Conservation (phyloP, 2,888 invertebrate genomes). For the Griposia aprilina region DNA sequence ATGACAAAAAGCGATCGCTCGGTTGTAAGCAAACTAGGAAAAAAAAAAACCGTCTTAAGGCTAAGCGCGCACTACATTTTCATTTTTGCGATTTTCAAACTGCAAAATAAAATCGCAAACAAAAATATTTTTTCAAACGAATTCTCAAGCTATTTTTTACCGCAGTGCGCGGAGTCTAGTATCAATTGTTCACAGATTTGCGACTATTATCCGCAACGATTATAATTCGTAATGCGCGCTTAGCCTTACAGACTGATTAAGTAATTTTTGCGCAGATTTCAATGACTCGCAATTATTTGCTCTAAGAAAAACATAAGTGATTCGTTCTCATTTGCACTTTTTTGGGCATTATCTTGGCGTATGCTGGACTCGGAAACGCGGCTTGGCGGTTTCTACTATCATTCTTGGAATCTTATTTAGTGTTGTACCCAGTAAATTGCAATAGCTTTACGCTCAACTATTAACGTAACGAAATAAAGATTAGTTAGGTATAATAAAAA, state of each 20-base stretch:
- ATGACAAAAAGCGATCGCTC: constrained; percentile 69
- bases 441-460: constrained; percentile 1
- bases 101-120: no score
- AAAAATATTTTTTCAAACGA: no score
- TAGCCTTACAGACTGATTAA: constrained; percentile 57
- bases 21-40: constrained; percentile 62
- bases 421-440: background rate
- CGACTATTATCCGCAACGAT: no score
- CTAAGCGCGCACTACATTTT: no score
- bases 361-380: background rate
- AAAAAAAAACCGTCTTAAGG: constrained; percentile 60
- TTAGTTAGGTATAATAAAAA: constrained; percentile 6
- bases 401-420: background rate
- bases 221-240: no score
- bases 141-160: no score
- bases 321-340: constrained; percentile 29
- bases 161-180: no score
- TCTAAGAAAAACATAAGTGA: constrained; percentile 45
- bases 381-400: background rate
- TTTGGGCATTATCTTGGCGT: constrained; percentile 1
- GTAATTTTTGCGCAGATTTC: constrained; percentile 60
- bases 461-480: constrained; percentile 7
- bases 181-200: no score
- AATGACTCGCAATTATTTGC: constrained; percentile 62
- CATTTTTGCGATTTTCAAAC: no score